Conservation (phyloP, 2,797 vertebrate genomes). For the Eulemur albifrons region DNA sequence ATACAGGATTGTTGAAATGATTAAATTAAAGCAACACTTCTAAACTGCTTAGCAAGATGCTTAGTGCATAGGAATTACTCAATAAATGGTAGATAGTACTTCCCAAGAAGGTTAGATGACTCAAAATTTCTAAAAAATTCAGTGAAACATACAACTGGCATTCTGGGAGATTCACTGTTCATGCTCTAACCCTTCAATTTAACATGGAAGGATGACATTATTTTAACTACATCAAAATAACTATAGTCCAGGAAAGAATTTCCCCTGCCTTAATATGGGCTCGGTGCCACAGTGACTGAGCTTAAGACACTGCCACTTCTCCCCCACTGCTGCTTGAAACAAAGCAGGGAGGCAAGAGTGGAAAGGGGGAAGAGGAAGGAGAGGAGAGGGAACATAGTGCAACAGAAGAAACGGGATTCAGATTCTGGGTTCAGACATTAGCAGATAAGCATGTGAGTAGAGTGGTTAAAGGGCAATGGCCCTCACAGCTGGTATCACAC, state of each 20-base stretch:
- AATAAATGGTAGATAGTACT: neutral
- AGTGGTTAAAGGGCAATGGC: neutral
- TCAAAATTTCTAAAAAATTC: neutral
- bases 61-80: neutral
- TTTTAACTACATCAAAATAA: neutral
- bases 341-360: neutral
- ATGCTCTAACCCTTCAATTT: neutral
- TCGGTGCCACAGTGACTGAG: too few species aligned
- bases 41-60: neutral
- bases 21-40: neutral
- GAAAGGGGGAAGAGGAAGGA: neutral
- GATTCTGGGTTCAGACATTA: neutral
- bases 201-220: neutral
- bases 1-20: neutral
- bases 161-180: neutral
- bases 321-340: neutral
- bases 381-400: rapidly evolving
- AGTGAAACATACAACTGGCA: neutral
- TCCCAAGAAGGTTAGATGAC: neutral
- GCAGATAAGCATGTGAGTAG: neutral
- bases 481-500: neutral
- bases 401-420: neutral
- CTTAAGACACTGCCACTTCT: neutral
- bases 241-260: neutral
- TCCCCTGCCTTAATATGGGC: neutral